Evolutionary conservation across 2,113 vertebrate genomes (phyloP).

Genomic region (Brachypteracias leptosomus): DNA sequence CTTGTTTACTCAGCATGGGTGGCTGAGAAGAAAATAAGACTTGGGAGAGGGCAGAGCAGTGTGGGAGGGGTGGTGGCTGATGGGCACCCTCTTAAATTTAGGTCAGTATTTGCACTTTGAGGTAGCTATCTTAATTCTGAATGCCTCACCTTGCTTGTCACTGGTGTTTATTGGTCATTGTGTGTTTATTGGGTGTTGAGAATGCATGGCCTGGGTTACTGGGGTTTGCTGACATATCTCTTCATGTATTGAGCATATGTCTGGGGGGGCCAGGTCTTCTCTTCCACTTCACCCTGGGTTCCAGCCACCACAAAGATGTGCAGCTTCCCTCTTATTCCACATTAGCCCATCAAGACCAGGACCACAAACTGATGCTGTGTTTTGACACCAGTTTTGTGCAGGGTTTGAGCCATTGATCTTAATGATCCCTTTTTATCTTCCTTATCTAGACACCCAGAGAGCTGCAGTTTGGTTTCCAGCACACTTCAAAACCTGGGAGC

Average conservation of each 20-base stretch:
- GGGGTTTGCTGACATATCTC: neutral
- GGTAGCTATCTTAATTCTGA: constrained; percentile 6
- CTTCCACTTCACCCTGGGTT: neutral
- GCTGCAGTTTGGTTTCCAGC: neutral
- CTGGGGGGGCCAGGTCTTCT: neutral
- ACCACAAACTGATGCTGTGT: rapidly evolving
- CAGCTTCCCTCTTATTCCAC: neutral
- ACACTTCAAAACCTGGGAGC: neutral
- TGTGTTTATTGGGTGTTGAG: neutral
- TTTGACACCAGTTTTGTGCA: neutral
- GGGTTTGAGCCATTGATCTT: neutral
- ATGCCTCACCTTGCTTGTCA: neutral
- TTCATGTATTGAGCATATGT: too few species aligned
- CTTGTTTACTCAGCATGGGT: constrained; percentile 10
- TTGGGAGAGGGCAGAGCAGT: neutral
- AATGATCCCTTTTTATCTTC: neutral
- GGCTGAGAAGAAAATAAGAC: neutral
- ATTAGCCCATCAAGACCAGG: neutral
- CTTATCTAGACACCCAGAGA: neutral
- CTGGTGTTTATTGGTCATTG: neutral
- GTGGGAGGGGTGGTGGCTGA: neutral
- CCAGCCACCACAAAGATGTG: neutral
- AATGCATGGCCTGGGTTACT: neutral
- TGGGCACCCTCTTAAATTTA: constrained; percentile 1
- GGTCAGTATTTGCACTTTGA: neutral